A percentile compares a stretch with the other conserved stretches of the same genome.
Conservation (phyloP, 92 coral and sea anemone genomes). For the Phymanthus crucifer region DNA sequence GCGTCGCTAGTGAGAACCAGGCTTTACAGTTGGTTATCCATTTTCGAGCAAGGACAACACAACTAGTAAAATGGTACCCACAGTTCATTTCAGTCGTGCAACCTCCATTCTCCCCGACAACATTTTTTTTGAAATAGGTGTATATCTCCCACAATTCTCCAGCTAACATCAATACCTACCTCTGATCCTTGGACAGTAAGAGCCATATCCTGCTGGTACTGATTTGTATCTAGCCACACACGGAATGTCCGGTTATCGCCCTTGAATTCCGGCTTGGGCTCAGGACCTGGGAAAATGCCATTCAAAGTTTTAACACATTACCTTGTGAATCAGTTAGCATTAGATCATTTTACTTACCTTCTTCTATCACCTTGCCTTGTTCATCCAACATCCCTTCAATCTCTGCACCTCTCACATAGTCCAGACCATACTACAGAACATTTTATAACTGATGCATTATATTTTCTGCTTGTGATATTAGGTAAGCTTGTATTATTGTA, state of each 20-base stretch:
- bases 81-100: too few relatives aligned
- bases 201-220: slow-evolving; percentile 98
- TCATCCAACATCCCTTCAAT: slow-evolving; percentile 96
- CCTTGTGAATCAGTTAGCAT: neutral
- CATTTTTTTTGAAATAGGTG: too few relatives aligned
- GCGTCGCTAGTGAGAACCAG: too few relatives aligned
- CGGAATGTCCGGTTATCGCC: slow-evolving; percentile 89
- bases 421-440: slow-evolving; percentile 81
- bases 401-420: slow-evolving; percentile 95
- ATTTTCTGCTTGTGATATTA: too few relatives aligned
- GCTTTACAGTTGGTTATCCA: too few relatives aligned
- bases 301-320: too few relatives aligned
- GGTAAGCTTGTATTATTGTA: too few relatives aligned
- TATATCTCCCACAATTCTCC: too few relatives aligned
- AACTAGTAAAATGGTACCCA: too few relatives aligned
- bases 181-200: slow-evolving; percentile 96
- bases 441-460: neutral
- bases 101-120: too few relatives aligned
- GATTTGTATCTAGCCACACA: slow-evolving; percentile 95
- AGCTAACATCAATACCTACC: slow-evolving; percentile 34
- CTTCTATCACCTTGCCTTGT: slow-evolving; percentile 97
- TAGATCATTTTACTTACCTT: slow-evolving; percentile 53
- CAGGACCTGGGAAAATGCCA: slow-evolving; percentile 81
- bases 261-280: slow-evolving; percentile 96
- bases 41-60: too few relatives aligned